A percentile compares a stretch with the other conserved stretches of the same genome.
Conservation (phyloP, 2,888 invertebrate species). For the Silvanus unidentatus region DNA sequence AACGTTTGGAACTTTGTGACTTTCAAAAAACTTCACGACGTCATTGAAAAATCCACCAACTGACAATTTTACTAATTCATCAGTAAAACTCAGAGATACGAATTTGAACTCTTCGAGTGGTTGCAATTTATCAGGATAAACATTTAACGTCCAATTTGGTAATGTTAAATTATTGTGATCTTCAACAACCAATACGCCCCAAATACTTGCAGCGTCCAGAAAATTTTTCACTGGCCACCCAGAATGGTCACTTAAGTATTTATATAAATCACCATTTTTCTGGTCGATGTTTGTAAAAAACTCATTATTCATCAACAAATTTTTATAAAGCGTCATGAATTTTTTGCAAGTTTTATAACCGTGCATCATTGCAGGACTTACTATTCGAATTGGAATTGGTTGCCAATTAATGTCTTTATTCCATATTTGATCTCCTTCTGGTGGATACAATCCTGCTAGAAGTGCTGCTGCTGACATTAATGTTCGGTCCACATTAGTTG, state of each 20-base stretch:
- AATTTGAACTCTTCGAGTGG: not conserved
- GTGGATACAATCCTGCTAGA: slow-evolving; percentile 1
- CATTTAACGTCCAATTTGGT: not conserved
- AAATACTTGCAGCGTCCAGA: not conserved
- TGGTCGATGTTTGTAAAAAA: slow-evolving; percentile 10
- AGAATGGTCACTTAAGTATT: not conserved
- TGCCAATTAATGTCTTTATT: not conserved
- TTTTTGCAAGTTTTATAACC: not conserved
- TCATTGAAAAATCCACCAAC: not conserved
- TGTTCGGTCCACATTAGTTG: slow-evolving; percentile 1
- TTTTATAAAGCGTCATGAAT: not conserved
- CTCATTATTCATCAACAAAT: not conserved
- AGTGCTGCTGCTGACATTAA: not conserved
- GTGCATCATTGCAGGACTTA: not conserved
- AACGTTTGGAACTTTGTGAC: no score
- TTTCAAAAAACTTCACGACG: not conserved
- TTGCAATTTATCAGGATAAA: not conserved
- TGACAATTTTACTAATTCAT: not conserved
- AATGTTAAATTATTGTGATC: not conserved
- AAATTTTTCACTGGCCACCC: not conserved
- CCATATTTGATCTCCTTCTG: slow-evolving; percentile 1
- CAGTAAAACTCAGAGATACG: not conserved
- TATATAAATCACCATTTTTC: not conserved
- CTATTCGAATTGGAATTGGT: slow-evolving; percentile 1
- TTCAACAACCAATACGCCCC: slow-evolving; percentile 30